Evolutionary conservation across 2,888 invertebrate genomes (phyloP), one percentile per base, ranked within the genome.

Genomic region (Apantesis nais): DNA sequence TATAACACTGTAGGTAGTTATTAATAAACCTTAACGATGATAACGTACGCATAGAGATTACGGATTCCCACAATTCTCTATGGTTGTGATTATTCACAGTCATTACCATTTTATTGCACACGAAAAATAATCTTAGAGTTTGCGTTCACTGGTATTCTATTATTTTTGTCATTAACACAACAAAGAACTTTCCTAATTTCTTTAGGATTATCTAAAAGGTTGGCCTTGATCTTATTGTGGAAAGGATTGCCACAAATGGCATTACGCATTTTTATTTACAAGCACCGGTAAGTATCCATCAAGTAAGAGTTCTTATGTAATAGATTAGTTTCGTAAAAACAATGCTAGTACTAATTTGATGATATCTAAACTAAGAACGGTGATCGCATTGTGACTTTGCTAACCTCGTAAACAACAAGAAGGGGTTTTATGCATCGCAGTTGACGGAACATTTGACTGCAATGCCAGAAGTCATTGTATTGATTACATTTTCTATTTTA

Each of bases 1-100:
- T 58, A 58, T 29, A 29, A 58, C 29, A 25, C 62, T 41, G 7
- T 37, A 2, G 37, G 34, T 25, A 55, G 25, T 22, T 16, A 41
- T 62, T 67, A 81, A 80, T n/a, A 64, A 62, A 66, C 77, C 82
- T 19, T 80, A 71, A 74, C 71, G 66, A 66, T 19, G 52, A 16
- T 7, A 65, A 70, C 68, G 62, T 41, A 66, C 71, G 39, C 61
- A 67, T 70, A 65, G 60, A 75, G 66, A 74, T 72, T 41, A 34
- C 25, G 34, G 62, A 62, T 67, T 75, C 77, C 75, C 80, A 81
- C 75, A 81, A 71, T 52, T 74, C 58, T 63, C 62, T 63, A 68
- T 73, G 58, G 64, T 52, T 67, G 44, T 25, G 25, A 81, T 77
- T 77, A 73, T 66, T 77, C 72, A 71, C 64, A 70, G 69, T 68